Evolutionary conservation across 2,888 invertebrate genomes (phyloP).

Genomic region (Ophion slaviceki): DNA sequence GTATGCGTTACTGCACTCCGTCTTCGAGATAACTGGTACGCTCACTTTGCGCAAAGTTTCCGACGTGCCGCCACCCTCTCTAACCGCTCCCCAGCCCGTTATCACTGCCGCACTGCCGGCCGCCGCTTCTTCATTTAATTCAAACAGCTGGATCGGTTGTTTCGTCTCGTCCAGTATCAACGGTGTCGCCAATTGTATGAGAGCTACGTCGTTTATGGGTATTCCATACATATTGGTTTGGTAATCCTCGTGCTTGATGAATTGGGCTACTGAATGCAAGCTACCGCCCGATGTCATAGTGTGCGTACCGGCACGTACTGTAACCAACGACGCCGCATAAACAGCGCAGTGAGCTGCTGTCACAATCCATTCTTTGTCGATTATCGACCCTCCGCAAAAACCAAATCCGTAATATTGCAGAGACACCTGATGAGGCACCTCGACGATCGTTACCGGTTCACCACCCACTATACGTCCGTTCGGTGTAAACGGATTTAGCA

Average conservation of each 20-base stretch:
- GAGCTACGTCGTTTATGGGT: slow-evolving; percentile 84
- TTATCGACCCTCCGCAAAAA: slow-evolving; percentile 85
- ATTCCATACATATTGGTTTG: slow-evolving; percentile 78
- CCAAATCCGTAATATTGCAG: slow-evolving; percentile 83
- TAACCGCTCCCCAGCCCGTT: slow-evolving; percentile 74
- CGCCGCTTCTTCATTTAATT: slow-evolving; percentile 72
- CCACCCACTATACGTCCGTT: slow-evolving; percentile 84
- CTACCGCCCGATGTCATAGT: slow-evolving; percentile 84
- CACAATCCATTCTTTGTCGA: slow-evolving; percentile 84
- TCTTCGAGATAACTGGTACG: slow-evolving; percentile 85
- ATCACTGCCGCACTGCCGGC: slow-evolving; percentile 68
- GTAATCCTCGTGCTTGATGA: slow-evolving; percentile 85
- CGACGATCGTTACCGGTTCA: slow-evolving; percentile 83
- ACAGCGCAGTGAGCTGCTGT: slow-evolving; percentile 87
- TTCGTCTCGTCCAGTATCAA: slow-evolving; percentile 84
- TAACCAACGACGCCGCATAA: slow-evolving; percentile 51
- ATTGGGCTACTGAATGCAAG: slow-evolving; percentile 82
- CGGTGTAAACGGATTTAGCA: slow-evolving; percentile 81
- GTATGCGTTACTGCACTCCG: slow-evolving; percentile 84
- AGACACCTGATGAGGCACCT: slow-evolving; percentile 85
- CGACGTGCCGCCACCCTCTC: slow-evolving; percentile 69
- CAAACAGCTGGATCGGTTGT: slow-evolving; percentile 83
- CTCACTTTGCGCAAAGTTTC: slow-evolving; percentile 84
- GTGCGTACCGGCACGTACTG: slow-evolving; percentile 83
- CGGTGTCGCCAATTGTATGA: slow-evolving; percentile 84